Evolutionary conservation across 2,113 vertebrate species (phyloP).

Genomic region (Mirza zaza): DNA sequence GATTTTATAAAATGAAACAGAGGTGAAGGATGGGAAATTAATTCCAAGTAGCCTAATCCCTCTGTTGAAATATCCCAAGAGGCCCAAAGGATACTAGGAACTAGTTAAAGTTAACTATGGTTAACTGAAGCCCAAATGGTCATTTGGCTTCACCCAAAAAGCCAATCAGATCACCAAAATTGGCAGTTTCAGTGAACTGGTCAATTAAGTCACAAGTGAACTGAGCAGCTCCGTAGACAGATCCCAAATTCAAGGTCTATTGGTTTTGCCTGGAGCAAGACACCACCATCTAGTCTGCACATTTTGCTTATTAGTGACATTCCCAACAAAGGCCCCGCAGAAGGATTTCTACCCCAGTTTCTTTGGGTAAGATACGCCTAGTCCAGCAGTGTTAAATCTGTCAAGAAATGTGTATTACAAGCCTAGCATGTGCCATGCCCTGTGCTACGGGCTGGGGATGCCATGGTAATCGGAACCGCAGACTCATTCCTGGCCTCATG

Average conservation of each 20-base stretch:
- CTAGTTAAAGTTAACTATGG: not conserved
- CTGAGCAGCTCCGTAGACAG: not conserved
- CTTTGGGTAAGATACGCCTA: not conserved
- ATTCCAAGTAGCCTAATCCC: slow-evolving; percentile 55
- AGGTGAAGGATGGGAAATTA: not conserved
- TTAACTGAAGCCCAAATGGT: not conserved
- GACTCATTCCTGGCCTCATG: not conserved
- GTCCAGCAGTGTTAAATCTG: not conserved
- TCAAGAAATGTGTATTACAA: not conserved
- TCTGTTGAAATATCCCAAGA: slow-evolving; percentile 8
- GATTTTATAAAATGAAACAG: slow-evolving; percentile 40
- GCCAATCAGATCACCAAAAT: not conserved
- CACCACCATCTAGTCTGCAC: not conserved
- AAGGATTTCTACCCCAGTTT: not conserved
- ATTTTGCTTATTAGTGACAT: not conserved
- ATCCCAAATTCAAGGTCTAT: not conserved
- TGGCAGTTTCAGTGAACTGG: not conserved
- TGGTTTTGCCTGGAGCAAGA: not conserved
- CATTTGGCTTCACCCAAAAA: not conserved
- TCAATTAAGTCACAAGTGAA: not conserved
- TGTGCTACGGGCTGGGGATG: not conserved
- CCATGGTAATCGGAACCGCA: not conserved
- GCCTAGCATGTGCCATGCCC: not conserved
- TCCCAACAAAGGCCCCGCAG: not conserved
- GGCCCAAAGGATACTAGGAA: not conserved